These are phyloP conservation scores for Nebria brevicollis DNA, from an alignment of 2,888 invertebrate species.

Conservation along the genomic window DNA sequence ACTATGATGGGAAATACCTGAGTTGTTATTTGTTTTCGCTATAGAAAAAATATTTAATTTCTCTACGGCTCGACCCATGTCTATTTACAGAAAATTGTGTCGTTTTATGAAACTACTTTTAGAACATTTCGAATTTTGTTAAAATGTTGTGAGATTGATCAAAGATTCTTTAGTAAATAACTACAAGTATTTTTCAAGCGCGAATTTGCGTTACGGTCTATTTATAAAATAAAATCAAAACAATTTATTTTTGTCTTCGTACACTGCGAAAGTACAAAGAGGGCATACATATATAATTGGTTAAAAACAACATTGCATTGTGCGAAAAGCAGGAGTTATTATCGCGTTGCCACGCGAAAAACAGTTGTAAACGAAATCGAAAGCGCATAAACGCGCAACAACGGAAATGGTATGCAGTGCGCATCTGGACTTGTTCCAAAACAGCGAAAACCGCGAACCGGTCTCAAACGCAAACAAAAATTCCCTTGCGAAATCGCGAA, in stretches of 20 bases:
- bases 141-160: not conserved
- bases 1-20: not conserved
- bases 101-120: too few species aligned
- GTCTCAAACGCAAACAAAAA: slow-evolving; percentile 13
- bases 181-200: not conserved
- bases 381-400: slow-evolving; percentile 35
- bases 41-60: not conserved
- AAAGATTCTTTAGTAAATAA: not conserved
- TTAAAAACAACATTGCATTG: not conserved
- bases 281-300: not conserved
- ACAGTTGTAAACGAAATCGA: slow-evolving; percentile 38
- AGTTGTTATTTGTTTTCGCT: not conserved
- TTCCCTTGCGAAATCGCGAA: not conserved
- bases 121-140: not conserved
- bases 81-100: too few species aligned
- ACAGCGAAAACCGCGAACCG: slow-evolving; percentile 27
- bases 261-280: not conserved
- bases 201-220: not conserved
- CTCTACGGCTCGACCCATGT: too few species aligned
- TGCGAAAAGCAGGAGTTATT: not conserved
- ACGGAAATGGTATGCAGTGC: slow-evolving; percentile 26
- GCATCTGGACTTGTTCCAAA: slow-evolving; percentile 42
- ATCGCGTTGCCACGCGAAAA: not conserved
- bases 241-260: not conserved
- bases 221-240: not conserved